Evolutionary conservation across 2,888 invertebrate genomes (phyloP).

Genomic region (Parnassius apollo): DNA sequence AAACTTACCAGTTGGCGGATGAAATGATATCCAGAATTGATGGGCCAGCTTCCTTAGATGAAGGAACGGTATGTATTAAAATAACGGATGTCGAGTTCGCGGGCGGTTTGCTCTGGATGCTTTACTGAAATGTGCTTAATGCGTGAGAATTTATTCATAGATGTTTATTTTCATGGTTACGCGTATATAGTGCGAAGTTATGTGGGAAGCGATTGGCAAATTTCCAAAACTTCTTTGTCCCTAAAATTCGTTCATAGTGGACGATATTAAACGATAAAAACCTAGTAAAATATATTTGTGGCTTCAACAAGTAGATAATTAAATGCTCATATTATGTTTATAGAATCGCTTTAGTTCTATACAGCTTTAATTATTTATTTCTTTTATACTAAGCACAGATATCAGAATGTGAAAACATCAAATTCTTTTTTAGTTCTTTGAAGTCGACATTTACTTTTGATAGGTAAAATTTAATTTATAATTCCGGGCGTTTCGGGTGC

Average conservation of each 20-base stretch:
- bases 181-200: constrained; percentile 45
- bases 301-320: not conserved
- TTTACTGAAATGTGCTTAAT: constrained; percentile 42
- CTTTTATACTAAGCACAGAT: too few relatives aligned
- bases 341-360: too few relatives aligned
- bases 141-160: constrained; percentile 70
- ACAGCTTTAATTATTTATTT: too few relatives aligned
- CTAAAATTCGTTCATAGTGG: constrained; percentile 11
- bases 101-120: constrained; percentile 13
- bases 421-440: too few relatives aligned
- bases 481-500: too few relatives aligned
- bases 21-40: constrained; percentile 92
- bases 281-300: not conserved
- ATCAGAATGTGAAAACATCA: too few relatives aligned
- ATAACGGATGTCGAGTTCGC: constrained; percentile 7
- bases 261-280: constrained; percentile 7
- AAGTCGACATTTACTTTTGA: too few relatives aligned
- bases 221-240: constrained; percentile 46
- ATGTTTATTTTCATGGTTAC: constrained; percentile 71
- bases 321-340: too few relatives aligned
- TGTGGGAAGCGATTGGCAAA: constrained; percentile 55
- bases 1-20: constrained; percentile 86
- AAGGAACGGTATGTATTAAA: constrained; percentile 13
- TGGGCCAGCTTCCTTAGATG: constrained; percentile 85
- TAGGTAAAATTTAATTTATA: too few relatives aligned